These are phyloP conservation scores for Chloroceryle amazona DNA, from an alignment of 2,797 vertebrate species.

Conservation along the genomic window DNA sequence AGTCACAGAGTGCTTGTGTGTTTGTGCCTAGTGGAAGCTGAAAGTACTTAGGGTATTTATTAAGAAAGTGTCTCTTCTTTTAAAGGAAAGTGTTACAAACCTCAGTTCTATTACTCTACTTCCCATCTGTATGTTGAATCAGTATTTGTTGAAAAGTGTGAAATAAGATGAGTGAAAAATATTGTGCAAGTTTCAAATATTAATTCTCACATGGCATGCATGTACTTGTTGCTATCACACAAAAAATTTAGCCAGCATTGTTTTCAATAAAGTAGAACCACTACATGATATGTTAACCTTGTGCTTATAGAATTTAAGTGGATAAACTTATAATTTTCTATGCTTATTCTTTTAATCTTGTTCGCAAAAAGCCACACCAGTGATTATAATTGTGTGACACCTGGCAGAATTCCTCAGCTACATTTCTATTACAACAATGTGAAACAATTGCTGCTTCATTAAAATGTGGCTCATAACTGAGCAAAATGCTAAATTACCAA, in stretches of 20 bases:
- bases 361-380: background rate
- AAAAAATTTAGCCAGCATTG: background rate
- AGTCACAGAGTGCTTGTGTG: background rate
- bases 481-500: background rate
- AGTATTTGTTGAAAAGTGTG: background rate
- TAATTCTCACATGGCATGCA: background rate
- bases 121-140: background rate
- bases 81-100: background rate
- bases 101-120: background rate
- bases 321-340: background rate
- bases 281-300: background rate
- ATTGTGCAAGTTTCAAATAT: background rate
- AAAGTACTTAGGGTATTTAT: background rate
- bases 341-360: background rate
- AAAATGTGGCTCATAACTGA: background rate
- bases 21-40: background rate
- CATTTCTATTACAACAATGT: background rate
- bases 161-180: background rate
- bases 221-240: background rate
- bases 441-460: background rate
- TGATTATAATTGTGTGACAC: background rate
- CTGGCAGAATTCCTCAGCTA: background rate
- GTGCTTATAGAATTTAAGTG: background rate
- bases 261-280: background rate
- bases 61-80: background rate